A percentile compares a stretch with the other conserved stretches of the same genome.
Evolutionary conservation across 2,797 vertebrate genomes (phyloP).

Genomic region (Onychomys arenicola): DNA sequence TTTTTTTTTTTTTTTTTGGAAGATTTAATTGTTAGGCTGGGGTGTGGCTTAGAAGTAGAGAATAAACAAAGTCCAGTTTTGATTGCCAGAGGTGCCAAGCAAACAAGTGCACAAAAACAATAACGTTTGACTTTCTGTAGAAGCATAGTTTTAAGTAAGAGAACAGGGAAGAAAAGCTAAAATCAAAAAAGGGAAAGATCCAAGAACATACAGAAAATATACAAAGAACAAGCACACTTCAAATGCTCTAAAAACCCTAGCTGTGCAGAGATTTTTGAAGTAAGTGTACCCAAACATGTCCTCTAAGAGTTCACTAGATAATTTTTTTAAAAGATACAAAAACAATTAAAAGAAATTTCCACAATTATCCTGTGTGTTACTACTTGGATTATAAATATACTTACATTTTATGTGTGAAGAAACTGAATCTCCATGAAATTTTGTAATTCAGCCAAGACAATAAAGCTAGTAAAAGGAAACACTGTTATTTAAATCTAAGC

Average conservation of each 20-base stretch:
- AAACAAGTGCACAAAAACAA: not conserved
- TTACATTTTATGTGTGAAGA: constrained; percentile 31
- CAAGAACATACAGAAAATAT: not conserved
- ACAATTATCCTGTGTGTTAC: not conserved
- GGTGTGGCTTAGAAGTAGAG: too few species aligned
- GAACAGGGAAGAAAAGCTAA: constrained; percentile 10
- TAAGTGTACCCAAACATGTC: not conserved
- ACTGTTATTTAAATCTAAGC: constrained; percentile 22
- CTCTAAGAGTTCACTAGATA: not conserved
- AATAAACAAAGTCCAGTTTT: not conserved
- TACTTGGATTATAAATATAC: not conserved
- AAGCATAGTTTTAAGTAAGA: not conserved
- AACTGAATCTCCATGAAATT: not conserved
- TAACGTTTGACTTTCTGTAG: not conserved
- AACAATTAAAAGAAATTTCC: not conserved
- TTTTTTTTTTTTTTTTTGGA: not conserved
- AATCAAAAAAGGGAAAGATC: constrained; percentile 10
- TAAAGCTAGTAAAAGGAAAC: constrained; percentile 22
- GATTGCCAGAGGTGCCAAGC: not conserved
- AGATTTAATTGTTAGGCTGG: not conserved
- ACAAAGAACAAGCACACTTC: not conserved
- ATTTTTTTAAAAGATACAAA: not conserved
- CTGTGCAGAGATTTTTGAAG: not conserved
- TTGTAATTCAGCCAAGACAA: constrained; percentile 10
- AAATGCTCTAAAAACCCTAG: not conserved